Evolutionary conservation across 2,888 invertebrate species (phyloP).

Genomic region (Drosophila eohydei): DNA sequence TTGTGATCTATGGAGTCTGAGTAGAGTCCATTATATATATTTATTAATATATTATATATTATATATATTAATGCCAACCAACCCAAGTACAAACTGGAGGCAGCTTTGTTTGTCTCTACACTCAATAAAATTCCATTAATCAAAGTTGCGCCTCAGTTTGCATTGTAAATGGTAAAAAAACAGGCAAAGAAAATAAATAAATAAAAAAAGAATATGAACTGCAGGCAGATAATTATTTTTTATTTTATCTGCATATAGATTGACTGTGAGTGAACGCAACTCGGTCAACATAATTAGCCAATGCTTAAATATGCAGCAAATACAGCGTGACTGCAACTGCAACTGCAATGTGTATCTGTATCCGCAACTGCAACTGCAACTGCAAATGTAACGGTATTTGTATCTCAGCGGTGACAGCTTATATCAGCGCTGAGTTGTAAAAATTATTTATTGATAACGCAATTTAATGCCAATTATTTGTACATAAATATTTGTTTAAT

Average conservation of each 20-base stretch:
- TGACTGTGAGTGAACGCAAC: slow-evolving; percentile 50
- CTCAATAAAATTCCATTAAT: slow-evolving; percentile 27
- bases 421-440: slow-evolving; percentile 74
- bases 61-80: neutral
- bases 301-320: slow-evolving; percentile 49
- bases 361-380: slow-evolving; percentile 7
- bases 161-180: slow-evolving; percentile 28
- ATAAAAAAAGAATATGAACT: slow-evolving; percentile 33
- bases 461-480: slow-evolving; percentile 83
- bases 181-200: slow-evolving; percentile 11
- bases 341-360: slow-evolving; percentile 14
- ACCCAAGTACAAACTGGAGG: neutral
- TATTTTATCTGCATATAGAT: slow-evolving; percentile 19
- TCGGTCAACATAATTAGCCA: slow-evolving; percentile 71
- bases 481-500: slow-evolving; percentile 78
- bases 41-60: too few relatives aligned
- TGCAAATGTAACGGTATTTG: slow-evolving; percentile 15
- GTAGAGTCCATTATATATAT: too few relatives aligned
- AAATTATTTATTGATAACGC: slow-evolving; percentile 83
- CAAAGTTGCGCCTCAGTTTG: slow-evolving; percentile 28
- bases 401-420: slow-evolving; percentile 29
- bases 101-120: slow-evolving; percentile 1
- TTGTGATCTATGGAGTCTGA: too few relatives aligned
- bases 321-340: slow-evolving; percentile 12
- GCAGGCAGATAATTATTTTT: slow-evolving; percentile 25